Conservation (phyloP, 2,888 invertebrate species). For the Portevinia maculata region DNA sequence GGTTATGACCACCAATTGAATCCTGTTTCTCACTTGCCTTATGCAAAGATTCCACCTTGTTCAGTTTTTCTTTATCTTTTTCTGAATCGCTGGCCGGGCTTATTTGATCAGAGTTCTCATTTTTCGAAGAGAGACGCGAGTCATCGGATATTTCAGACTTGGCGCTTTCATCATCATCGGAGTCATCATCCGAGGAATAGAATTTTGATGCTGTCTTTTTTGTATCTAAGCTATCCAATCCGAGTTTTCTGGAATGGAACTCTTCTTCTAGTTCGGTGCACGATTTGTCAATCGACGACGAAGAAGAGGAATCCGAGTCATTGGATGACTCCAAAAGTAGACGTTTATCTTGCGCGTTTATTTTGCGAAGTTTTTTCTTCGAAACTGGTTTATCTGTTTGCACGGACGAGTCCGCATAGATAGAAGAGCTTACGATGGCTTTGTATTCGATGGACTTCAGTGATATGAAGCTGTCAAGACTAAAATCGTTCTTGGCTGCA, state of each 20-base stretch:
- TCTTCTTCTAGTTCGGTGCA: slow-evolving; percentile 22
- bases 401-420: slow-evolving; percentile 58
- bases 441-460: slow-evolving; percentile 75
- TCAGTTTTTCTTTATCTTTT: slow-evolving; percentile 4
- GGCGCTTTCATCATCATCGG: slow-evolving; percentile 12
- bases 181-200: slow-evolving; percentile 32
- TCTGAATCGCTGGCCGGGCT: slow-evolving; percentile 7
- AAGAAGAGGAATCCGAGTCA: slow-evolving; percentile 70
- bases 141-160: slow-evolving; percentile 27
- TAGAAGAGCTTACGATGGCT: slow-evolving; percentile 50
- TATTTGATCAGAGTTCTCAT: slow-evolving; percentile 24
- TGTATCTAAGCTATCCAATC: not conserved
- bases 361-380: slow-evolving; percentile 74
- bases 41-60: not conserved
- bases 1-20: not conserved
- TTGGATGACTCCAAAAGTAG: slow-evolving; percentile 75
- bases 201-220: slow-evolving; percentile 21
- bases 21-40: slow-evolving; percentile 30
- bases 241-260: slow-evolving; percentile 17
- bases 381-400: slow-evolving; percentile 75
- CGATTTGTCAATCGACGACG: slow-evolving; percentile 36
- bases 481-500: slow-evolving; percentile 61
- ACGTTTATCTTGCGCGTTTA: slow-evolving; percentile 76
- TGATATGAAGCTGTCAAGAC: slow-evolving; percentile 75
- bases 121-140: slow-evolving; percentile 30